Evolutionary conservation across 2,113 vertebrate genomes (phyloP).

Genomic region (Osmerus eperlanus): DNA sequence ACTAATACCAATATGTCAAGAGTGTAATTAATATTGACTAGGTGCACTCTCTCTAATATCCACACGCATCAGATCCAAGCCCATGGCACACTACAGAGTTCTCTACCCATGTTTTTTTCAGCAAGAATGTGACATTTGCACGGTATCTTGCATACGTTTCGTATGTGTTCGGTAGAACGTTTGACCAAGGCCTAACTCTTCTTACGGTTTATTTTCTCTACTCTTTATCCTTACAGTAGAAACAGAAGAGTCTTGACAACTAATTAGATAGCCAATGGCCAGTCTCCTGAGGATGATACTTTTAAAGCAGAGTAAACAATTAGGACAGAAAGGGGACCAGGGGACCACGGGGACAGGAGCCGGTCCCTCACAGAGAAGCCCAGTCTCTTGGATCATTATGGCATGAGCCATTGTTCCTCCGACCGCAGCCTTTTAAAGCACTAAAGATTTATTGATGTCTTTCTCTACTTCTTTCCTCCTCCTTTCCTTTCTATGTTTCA

Average conservation of each 20-base stretch:
- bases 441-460: constrained; percentile 48
- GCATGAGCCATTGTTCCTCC: constrained; percentile 37
- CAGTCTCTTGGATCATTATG: constrained; percentile 34
- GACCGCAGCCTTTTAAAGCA: constrained; percentile 28
- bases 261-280: constrained; percentile 44
- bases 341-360: constrained; percentile 5
- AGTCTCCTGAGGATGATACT: constrained; percentile 20
- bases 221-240: no score
- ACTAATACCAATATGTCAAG: no score
- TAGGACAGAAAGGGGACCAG: constrained; percentile 21
- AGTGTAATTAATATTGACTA: no score
- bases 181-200: no score
- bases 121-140: no score
- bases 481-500: neutral
- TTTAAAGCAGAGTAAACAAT: constrained; percentile 47
- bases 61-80: no score
- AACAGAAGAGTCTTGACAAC: neutral
- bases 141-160: no score
- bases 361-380: neutral
- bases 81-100: no score
- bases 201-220: no score
- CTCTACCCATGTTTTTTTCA: no score
- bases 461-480: constrained; percentile 4
- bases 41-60: no score
- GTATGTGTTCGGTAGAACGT: no score